Base-by-base conservation (phyloP, 92 coral and sea anemone species). In the Chrysogorgia sp. region DNA sequence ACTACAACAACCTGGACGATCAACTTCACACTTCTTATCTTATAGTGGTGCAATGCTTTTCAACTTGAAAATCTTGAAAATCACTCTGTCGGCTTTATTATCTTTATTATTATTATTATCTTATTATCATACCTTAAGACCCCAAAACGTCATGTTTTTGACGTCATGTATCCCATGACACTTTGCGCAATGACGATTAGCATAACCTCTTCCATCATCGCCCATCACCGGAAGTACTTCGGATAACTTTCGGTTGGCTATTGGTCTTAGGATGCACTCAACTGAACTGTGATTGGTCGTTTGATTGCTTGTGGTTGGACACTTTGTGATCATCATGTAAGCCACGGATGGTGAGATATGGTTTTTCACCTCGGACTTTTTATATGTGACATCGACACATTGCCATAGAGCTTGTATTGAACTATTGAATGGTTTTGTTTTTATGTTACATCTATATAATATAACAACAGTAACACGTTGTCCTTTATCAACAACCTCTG, bases 191-290 rank as follows among this genome's bases (percentile, higher is more conserved):
- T 47, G 26, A 6, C 34, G n/a, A 17, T 69, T 69, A 12, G 37
- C 31, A 17, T 69, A 69, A 2, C 35, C 47, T 13, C 33, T 28
- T 0, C 41, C 41, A 28, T 69, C 60, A 2, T 45, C 59, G 17
- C 76, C 76, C 7, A 31, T 34, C 13, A 69, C 76, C 47, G 76
- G 76, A 23, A 69, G 20, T 13, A 22, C n/a, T 67, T 40, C 74
- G 2, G 8, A 30, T 29, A 23, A 23, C 31, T 29, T 64, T 8
- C 24, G 71, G 71, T 35, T 35, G 71, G 43, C 63, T 7, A 2
- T 20, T 1, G 0, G 31, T 34, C 28, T 50, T 24, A 19, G 32
- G 55, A 40, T 40, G 33, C 74, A 67, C 20, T 43, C 49, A 12
- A n/a, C 5, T 12, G 57, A 0, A 1, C 55, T 43, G 53, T 67